Percentiles rank a stretch among this genome's conserved stretches.
These are phyloP conservation scores for Notothenia rossii DNA, from an alignment of 2,113 vertebrate species.

Conservation along the genomic window DNA sequence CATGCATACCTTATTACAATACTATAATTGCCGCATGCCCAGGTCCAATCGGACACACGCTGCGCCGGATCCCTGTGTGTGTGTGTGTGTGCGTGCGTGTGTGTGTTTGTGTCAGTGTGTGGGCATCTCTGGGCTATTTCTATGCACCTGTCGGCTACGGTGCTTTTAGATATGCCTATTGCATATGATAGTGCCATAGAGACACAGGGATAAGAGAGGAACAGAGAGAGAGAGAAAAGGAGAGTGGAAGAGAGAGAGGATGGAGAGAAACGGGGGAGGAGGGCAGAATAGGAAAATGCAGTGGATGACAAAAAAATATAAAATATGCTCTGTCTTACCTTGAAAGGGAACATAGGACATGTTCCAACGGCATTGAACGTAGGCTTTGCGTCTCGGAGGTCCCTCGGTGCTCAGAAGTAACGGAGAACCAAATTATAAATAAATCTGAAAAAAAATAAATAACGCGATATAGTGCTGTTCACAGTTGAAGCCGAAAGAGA, in stretches of 20 bases:
- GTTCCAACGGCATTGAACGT: constrained; percentile 86
- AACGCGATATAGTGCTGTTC: constrained; percentile 62
- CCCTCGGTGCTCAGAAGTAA: constrained; percentile 78
- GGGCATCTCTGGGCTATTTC: constrained; percentile 54
- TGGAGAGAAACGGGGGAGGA: constrained; percentile 62
- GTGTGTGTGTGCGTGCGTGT: constrained; percentile 8
- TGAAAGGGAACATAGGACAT: constrained; percentile 90
- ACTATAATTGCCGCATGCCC: constrained; percentile 72
- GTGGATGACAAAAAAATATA: constrained; percentile 52
- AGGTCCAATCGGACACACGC: constrained; percentile 48
- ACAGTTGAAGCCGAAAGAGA: constrained; percentile 77
- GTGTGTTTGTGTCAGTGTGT: constrained; percentile 3
- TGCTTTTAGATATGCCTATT: constrained; percentile 53
- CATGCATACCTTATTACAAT: constrained; percentile 67
- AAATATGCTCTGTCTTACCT: constrained; percentile 78
- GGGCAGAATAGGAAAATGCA: constrained; percentile 58
- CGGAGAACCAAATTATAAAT: constrained; percentile 54
- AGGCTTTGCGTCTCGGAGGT: constrained; percentile 78
- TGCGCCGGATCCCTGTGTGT: constrained; percentile 40
- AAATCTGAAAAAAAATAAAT: constrained; percentile 52
- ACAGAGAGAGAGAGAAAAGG: constrained; percentile 1
- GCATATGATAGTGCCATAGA: constrained; percentile 58
- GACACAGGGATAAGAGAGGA: constrained; percentile 43
- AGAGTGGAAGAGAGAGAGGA: constrained; percentile 36
- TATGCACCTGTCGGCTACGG: constrained; percentile 77